Conservation (phyloP, 2,888 invertebrate species). For the Papilio protenor region DNA sequence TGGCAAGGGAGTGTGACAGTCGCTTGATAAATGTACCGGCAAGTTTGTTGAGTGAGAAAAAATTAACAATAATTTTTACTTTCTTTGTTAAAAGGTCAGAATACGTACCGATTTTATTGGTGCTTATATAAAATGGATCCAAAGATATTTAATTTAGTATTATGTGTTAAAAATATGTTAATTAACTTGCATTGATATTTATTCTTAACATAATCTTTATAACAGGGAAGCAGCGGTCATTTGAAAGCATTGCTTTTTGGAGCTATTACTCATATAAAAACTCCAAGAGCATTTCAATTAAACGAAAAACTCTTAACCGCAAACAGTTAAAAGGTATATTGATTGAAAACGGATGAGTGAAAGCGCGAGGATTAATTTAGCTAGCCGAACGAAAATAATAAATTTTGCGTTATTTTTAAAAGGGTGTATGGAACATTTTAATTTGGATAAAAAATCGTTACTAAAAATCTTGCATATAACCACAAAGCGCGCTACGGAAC, state of each 20-base stretch:
- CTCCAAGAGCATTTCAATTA: constrained; percentile 4
- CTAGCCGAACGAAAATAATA: background rate
- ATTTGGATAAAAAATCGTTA: background rate
- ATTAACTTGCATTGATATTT: too few species aligned
- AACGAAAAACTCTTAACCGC: constrained; percentile 15
- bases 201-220: background rate
- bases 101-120: background rate
- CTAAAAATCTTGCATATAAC: background rate
- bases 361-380: background rate
- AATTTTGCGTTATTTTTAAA: background rate
- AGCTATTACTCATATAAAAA: background rate
- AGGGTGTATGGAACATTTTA: background rate
- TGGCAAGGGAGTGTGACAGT: constrained; percentile 40
- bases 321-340: constrained; percentile 8
- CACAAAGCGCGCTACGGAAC: too few species aligned
- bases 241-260: background rate
- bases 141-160: too few species aligned
- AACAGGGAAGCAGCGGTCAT: background rate
- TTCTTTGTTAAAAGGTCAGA: background rate
- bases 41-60: constrained; percentile 15
- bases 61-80: background rate
- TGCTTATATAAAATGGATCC: too few species aligned
- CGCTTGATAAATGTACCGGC: constrained; percentile 33
- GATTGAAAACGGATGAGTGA: constrained; percentile 13
- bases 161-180: too few species aligned